These are phyloP conservation scores for Ypsolopha sequella DNA, from an alignment of 2,888 invertebrate species.

Conservation along the genomic window DNA sequence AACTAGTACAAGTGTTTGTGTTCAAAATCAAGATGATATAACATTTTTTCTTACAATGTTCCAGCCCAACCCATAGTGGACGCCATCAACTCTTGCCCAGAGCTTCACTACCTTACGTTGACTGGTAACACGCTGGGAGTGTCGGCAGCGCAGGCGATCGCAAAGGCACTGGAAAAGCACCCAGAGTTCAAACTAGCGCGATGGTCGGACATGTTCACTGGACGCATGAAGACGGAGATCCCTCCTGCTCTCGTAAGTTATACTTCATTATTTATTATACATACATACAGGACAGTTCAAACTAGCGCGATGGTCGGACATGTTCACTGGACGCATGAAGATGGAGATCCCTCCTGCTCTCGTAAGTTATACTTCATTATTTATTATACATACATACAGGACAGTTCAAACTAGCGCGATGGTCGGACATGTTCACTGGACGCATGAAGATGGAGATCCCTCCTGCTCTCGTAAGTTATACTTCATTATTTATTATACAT, in stretches of 20 bases:
- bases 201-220: conserved; percentile 98
- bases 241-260: conserved; percentile 84
- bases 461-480: conserved; percentile 77
- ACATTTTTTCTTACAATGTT: conserved; percentile 12
- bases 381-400: too few species aligned
- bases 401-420: conserved; percentile 84
- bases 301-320: conserved; percentile 92
- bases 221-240: conserved; percentile 94
- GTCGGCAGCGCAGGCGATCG: conserved; percentile 87
- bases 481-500: too few species aligned
- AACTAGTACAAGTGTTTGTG: too few species aligned
- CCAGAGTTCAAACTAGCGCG: conserved; percentile 84
- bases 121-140: conserved; percentile 96
- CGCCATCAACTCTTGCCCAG: conserved; percentile 78
- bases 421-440: conserved; percentile 98
- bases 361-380: conserved; percentile 46
- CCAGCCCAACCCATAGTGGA: conserved; percentile 80
- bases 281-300: too few species aligned
- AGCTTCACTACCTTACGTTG: conserved; percentile 80
- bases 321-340: conserved; percentile 96
- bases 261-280: too few species aligned
- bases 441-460: conserved; percentile 96
- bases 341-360: conserved; percentile 94
- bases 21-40: too few species aligned
- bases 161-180: conserved; percentile 81